Conservation (phyloP, 2,797 vertebrate species). For the Lemur catta region DNA sequence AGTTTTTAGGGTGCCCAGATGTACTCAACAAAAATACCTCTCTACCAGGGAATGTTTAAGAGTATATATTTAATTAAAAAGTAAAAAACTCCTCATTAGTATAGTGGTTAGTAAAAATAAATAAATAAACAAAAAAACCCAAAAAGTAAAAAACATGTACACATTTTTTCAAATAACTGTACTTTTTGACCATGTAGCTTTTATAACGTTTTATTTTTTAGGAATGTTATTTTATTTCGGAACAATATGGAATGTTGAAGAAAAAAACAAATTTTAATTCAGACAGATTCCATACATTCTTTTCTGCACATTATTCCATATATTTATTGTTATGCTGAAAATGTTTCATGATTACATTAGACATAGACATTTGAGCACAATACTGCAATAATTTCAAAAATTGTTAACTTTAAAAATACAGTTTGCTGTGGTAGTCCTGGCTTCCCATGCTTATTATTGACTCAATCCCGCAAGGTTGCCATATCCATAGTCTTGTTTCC, state of each 20-base stretch:
- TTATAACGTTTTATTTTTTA: constrained; percentile 12
- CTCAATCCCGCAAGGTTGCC: not conserved
- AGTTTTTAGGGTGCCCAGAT: not conserved
- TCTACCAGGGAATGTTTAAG: not conserved
- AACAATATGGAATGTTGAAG: not conserved
- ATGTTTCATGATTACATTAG: not conserved
- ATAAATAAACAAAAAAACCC: not conserved
- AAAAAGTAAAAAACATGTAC: not conserved
- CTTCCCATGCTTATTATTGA: not conserved
- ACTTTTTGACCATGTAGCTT: not conserved
- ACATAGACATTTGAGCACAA: not conserved
- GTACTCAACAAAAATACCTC: constrained; percentile 23
- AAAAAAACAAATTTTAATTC: constrained; percentile 20
- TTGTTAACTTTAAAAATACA: not conserved
- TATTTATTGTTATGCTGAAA: constrained; percentile 2
- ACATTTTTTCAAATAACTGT: constrained; percentile 11
- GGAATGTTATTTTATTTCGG: constrained; percentile 4
- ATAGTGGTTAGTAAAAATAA: not conserved
- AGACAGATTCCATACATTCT: not conserved
- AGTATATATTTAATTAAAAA: not conserved
- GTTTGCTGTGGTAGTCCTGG: not conserved
- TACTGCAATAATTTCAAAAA: too few species aligned
- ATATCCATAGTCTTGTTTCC: not conserved
- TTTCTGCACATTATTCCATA: not conserved
- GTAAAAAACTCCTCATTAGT: not conserved